Percentiles rank a stretch among this genome's conserved stretches.
Evolutionary conservation across 2,888 invertebrate species (phyloP).

Genomic region (Netelia virgata): DNA sequence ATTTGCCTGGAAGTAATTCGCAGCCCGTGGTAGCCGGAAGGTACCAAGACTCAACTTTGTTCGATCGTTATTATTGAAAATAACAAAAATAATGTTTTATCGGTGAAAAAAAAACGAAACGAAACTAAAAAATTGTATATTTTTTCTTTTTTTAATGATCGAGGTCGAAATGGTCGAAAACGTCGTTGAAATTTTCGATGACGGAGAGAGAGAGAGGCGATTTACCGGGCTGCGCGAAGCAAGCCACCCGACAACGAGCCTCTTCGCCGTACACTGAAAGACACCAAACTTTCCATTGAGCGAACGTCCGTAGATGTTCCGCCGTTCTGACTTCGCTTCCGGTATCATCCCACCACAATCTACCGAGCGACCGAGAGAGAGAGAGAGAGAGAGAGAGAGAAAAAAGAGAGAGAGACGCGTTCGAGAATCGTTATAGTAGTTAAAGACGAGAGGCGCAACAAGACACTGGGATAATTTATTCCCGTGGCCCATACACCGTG

Average conservation of each 20-base stretch:
- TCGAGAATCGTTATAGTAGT: constrained; percentile 54
- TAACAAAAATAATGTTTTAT: neutral
- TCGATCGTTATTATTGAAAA: too few species aligned
- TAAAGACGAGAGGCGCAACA: constrained; percentile 52
- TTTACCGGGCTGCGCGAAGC: constrained; percentile 58
- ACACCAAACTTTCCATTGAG: constrained; percentile 84
- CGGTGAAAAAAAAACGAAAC: neutral
- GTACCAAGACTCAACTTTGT: too few species aligned
- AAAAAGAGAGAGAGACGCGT: constrained; percentile 18
- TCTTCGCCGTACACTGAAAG: constrained; percentile 79
- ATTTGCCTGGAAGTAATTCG: too few species aligned
- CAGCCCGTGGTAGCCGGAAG: too few species aligned
- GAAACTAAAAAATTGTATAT: neutral
- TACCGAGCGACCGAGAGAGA: neutral
- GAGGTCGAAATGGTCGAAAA: neutral
- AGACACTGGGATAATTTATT: constrained; percentile 81
- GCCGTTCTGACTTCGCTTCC: constrained; percentile 83
- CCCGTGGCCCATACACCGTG: constrained; percentile 78
- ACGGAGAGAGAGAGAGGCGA: neutral
- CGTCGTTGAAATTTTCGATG: neutral
- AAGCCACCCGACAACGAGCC: constrained; percentile 70
- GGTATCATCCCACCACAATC: constrained; percentile 80
- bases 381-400: neutral
- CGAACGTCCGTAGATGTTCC: constrained; percentile 83
- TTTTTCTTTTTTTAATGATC: neutral